These are phyloP conservation scores for Hydrolagus colliei DNA, from an alignment of 2,797 vertebrate genomes.

Conservation along the genomic window DNA sequence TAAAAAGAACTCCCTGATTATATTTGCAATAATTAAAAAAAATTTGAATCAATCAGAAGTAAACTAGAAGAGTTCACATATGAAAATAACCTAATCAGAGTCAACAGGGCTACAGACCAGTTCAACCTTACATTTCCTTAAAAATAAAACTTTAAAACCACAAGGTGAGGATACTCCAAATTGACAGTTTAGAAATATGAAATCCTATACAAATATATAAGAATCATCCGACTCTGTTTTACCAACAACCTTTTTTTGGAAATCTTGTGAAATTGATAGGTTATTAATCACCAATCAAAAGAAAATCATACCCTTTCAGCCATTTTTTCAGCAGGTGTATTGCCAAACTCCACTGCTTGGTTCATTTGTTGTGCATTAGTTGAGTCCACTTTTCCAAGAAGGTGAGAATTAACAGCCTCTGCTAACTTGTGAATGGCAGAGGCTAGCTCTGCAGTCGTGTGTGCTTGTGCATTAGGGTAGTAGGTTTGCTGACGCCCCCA, in stretches of 20 bases:
- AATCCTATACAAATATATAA: not conserved
- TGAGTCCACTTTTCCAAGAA: slow-evolving; percentile 70
- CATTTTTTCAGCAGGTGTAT: slow-evolving; percentile 93
- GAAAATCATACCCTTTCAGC: slow-evolving; percentile 74
- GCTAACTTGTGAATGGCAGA: slow-evolving; percentile 75
- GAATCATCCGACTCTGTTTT: not conserved
- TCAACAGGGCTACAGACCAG: too few relatives aligned
- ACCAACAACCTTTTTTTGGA: not conserved
- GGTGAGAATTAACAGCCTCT: slow-evolving; percentile 76
- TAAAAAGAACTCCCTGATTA: not conserved
- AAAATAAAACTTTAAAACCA: too few relatives aligned
- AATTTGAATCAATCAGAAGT: too few relatives aligned
- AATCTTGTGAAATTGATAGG: not conserved
- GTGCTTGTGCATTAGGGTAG: slow-evolving; percentile 74
- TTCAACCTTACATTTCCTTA: too few relatives aligned
- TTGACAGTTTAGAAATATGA: not conserved
- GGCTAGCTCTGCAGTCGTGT: slow-evolving; percentile 79
- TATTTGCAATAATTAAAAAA: too few relatives aligned
- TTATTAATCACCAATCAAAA: not conserved
- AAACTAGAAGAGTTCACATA: too few relatives aligned
- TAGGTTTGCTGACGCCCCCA: slow-evolving; percentile 91
- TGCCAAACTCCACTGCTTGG: slow-evolving; percentile 64
- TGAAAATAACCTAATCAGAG: too few relatives aligned
- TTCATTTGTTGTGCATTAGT: slow-evolving; percentile 49
- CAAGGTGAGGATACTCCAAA: too few relatives aligned